A percentile compares a stretch with the other conserved stretches of the same genome.
Evolutionary conservation across 1,140 invertebrate genomes (phyloP).

Genomic region (Microplitis demolitor): DNA sequence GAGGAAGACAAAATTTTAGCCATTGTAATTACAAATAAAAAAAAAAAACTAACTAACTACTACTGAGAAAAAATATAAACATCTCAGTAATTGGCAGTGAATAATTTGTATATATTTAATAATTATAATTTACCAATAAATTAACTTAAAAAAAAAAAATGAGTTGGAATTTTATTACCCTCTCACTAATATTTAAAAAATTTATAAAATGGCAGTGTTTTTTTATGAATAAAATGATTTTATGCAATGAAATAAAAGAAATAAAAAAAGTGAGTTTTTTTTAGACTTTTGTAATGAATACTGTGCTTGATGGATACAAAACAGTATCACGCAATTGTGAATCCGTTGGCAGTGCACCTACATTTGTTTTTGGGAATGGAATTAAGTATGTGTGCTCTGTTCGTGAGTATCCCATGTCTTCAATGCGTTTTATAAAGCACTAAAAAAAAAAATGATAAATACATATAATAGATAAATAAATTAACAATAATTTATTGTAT

Average conservation of each 20-base stretch:
- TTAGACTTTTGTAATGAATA: constrained; percentile 60
- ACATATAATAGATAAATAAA: too few species aligned
- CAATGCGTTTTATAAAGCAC: constrained; percentile 56
- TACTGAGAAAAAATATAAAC: too few species aligned
- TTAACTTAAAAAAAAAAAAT: too few species aligned
- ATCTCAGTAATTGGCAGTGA: too few species aligned
- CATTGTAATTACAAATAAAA: too few species aligned
- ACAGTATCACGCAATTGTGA: constrained; percentile 53
- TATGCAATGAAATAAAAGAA: constrained; percentile 12
- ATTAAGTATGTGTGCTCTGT: constrained; percentile 54
- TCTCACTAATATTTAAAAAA: too few species aligned
- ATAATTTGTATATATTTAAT: too few species aligned
- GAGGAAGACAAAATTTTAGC: too few species aligned
- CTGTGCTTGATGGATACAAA: constrained; percentile 57
- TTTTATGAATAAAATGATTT: background rate
- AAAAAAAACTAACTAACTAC: too few species aligned
- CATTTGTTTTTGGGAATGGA: constrained; percentile 55
- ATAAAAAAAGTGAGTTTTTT: background rate
- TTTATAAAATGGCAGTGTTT: background rate
- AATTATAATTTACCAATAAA: too few species aligned
- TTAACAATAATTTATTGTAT: background rate
- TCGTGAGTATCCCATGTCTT: constrained; percentile 51
- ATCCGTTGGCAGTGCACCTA: constrained; percentile 48
- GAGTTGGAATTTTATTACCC: too few species aligned
- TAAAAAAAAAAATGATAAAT: constrained; percentile 29